Evolutionary conservation across 2,888 invertebrate species (phyloP).

Genomic region (Dolomedes plantarius): DNA sequence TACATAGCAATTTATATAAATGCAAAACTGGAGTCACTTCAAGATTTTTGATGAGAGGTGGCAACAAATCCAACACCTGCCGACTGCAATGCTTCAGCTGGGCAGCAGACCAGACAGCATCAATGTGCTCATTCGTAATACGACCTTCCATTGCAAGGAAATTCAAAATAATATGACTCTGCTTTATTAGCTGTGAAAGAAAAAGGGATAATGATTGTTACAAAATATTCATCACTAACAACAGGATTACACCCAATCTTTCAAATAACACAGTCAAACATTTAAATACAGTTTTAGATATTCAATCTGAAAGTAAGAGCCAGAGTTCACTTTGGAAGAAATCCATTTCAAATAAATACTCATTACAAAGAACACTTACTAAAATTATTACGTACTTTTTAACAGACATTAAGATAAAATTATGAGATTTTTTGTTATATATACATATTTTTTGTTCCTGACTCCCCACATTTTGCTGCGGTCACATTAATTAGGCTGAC

Average conservation of each 20-base stretch:
- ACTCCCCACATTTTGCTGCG: too few species aligned
- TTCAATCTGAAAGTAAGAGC: too few species aligned
- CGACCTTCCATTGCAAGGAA: slow-evolving; percentile 94
- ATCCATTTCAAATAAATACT: too few species aligned
- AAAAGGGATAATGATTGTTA: background rate
- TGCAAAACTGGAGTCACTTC: slow-evolving; percentile 92
- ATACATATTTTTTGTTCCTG: too few species aligned
- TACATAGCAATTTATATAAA: slow-evolving; percentile 89
- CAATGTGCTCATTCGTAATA: slow-evolving; percentile 92
- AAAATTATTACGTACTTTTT: too few species aligned
- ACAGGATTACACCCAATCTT: background rate
- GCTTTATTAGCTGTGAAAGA: slow-evolving; percentile 86
- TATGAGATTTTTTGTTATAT: too few species aligned
- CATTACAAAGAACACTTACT: too few species aligned
- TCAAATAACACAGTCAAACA: too few species aligned
- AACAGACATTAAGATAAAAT: too few species aligned
- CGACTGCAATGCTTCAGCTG: slow-evolving; percentile 96
- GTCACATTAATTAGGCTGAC: too few species aligned
- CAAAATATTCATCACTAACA: background rate
- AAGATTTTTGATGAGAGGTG: slow-evolving; percentile 91
- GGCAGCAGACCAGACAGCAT: slow-evolving; percentile 95
- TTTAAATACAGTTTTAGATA: too few species aligned
- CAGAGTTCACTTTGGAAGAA: too few species aligned
- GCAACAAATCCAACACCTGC: slow-evolving; percentile 92
- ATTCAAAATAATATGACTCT: slow-evolving; percentile 93